Base-by-base conservation (phyloP, 2,888 invertebrate genomes). In the Clitarchus hookeri region DNA sequence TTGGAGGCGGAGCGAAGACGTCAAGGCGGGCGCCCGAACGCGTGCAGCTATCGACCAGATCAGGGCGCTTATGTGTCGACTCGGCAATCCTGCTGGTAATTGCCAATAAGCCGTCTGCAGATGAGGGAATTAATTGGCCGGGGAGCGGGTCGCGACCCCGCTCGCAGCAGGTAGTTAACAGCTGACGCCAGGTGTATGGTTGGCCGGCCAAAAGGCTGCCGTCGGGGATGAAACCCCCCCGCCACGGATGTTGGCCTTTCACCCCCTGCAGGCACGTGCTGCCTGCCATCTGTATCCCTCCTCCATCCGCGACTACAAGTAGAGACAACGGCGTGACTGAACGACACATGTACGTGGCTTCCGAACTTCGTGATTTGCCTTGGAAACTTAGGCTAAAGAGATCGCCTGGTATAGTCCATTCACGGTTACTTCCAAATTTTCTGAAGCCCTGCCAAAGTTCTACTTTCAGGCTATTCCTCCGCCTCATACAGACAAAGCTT, bases 101-200 rank as follows among this genome's bases (percentile, higher is more conserved):
- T 65, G 65, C 65, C 65, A 65, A 65, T 65, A 65, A 65, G 65
- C 65, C 65, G 65, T 65, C 65, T 65, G 65, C 65, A 65, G 65
- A 65, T 65, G 65, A 65, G 65, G 65, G 65, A 65, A 65, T 65
- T 65, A 65, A 65, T 65, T 65, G 65, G 23, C 65, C 6, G 13
- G 65, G 65, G 65, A 12, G 11, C 11, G 65, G 19, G 65, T 23
- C 23, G 65, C 65, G 23, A 13, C 16, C 65, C 19, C 8, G 65
- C 65, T 65, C n/a, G 65, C 65, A 16, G 65, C 65, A 65, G 65
- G 65, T 65, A 65, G 65, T 65, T 65, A 65, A 65, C 65, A 65
- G 65, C 65, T 65, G 65, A 65, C 65, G n/a, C 65, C 65, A 65
- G 65, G 65, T 65, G 65, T 65, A n/a, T n/a, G n/a, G 65, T 65